Percentiles rank a stretch among this genome's conserved stretches.
Evolutionary conservation across 64 coral and sea anemone genomes (phyloP).

Genomic region (Cladopsammia gracilis): DNA sequence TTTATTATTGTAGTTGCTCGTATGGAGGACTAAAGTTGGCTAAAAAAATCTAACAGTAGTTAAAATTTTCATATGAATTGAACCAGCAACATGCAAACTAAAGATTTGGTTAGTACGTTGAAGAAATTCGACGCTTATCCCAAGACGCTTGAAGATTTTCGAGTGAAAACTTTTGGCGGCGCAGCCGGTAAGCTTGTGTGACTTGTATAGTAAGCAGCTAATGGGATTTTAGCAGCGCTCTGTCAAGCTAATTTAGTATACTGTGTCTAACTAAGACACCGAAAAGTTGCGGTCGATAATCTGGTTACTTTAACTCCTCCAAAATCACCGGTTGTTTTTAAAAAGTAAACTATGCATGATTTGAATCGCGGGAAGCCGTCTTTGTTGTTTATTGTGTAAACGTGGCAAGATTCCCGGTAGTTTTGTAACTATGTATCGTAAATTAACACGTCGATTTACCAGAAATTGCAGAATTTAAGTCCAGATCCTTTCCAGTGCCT

Average conservation of each 20-base stretch:
- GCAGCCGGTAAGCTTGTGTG: conserved; percentile 72
- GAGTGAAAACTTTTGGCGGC: conserved; percentile 96
- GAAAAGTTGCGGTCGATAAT: background rate
- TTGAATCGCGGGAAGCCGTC: background rate
- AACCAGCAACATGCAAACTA: conserved; percentile 79
- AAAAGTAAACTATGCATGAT: conserved; percentile 1
- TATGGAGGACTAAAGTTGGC: background rate
- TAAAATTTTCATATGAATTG: background rate
- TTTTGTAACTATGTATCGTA: background rate
- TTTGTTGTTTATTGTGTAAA: conserved; percentile 18
- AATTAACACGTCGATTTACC: background rate
- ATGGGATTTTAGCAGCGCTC: background rate
- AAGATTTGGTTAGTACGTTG: conserved; percentile 90
- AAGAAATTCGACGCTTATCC: conserved; percentile 98
- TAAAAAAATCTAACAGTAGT: too few relatives aligned
- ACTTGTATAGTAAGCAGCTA: background rate
- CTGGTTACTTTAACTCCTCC: background rate
- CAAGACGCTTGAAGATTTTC: conserved; percentile 97
- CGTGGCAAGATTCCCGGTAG: conserved; percentile 28
- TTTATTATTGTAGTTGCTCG: background rate
- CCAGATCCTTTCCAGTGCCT: background rate
- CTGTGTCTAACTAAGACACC: background rate
- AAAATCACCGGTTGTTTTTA: background rate
- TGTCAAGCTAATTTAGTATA: background rate
- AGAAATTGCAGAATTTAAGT: background rate